These are phyloP conservation scores for Corythaeola cristata DNA, from an alignment of 2,113 vertebrate genomes.

Conservation along the genomic window DNA sequence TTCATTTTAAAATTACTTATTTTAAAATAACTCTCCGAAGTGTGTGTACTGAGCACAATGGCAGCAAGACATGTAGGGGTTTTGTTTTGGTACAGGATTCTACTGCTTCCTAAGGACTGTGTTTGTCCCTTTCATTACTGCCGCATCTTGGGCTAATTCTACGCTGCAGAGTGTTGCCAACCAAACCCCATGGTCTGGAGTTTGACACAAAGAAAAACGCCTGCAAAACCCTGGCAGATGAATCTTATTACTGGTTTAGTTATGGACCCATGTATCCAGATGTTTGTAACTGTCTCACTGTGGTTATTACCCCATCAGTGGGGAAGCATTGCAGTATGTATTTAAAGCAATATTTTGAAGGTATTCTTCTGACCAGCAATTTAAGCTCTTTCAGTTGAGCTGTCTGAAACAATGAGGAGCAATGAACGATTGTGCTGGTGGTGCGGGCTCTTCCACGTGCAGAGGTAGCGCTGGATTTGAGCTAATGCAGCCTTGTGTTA, in stretches of 20 bases:
- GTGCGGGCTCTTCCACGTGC: not conserved
- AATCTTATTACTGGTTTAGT: conserved; percentile 11
- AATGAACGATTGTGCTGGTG: not conserved
- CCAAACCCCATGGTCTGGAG: not conserved
- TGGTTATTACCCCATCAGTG: conserved; percentile 38
- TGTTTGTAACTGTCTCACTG: conserved; percentile 25
- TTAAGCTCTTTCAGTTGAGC: conserved; percentile 17
- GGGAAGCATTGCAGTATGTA: not conserved
- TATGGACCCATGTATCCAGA: conserved; percentile 42
- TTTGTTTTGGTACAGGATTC: not conserved
- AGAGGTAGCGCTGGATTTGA: not conserved
- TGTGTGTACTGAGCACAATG: not conserved
- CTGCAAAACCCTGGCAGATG: not conserved
- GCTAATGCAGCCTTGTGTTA: not conserved
- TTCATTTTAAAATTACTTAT: not conserved
- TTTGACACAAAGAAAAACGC: conserved; percentile 32
- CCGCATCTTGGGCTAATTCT: conserved; percentile 41
- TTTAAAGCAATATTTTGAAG: conserved; percentile 19
- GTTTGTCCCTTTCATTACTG: conserved; percentile 17
- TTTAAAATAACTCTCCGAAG: not conserved
- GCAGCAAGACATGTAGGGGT: not conserved
- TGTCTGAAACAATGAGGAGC: conserved; percentile 31
- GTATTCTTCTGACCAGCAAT: conserved; percentile 29
- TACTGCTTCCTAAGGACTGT: not conserved
- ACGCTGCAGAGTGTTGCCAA: not conserved